A percentile compares a stretch with the other conserved stretches of the same genome.
These are phyloP conservation scores for Cancer borealis DNA, from an alignment of 2,888 invertebrate genomes.

Conservation along the genomic window DNA sequence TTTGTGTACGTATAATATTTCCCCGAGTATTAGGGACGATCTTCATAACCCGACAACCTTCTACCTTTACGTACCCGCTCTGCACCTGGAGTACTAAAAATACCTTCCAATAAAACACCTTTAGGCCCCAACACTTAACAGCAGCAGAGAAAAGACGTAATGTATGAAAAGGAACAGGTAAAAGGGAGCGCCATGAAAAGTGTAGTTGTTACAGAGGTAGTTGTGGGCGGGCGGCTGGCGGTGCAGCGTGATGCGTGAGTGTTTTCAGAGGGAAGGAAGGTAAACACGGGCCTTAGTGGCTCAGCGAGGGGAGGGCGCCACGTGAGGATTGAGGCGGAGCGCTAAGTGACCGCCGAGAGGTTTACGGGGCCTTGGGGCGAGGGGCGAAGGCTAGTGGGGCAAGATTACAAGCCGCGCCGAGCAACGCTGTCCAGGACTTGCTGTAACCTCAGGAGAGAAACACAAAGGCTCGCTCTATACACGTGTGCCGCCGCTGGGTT, in stretches of 20 bases:
- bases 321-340: conserved; percentile 35
- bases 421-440: conserved; percentile 10
- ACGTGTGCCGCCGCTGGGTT: not conserved
- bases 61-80: not conserved
- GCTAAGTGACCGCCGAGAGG: conserved; percentile 45
- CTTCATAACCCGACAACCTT: not conserved
- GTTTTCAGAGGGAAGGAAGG: conserved; percentile 43
- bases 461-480: not conserved
- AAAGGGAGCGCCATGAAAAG: conserved; percentile 7
- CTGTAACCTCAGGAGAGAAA: not conserved
- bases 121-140: conserved; percentile 20
- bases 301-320: not conserved
- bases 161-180: conserved; percentile 23
- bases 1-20: not conserved
- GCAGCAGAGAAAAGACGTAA: conserved; percentile 24
- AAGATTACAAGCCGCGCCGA: conserved; percentile 14
- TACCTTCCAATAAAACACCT: not conserved
- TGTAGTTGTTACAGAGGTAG: conserved; percentile 15
- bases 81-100: conserved; percentile 18
- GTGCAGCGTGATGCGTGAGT: conserved; percentile 5
- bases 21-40: not conserved
- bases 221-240: not conserved
- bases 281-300: conserved; percentile 38
- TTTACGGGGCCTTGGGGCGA: conserved; percentile 40
- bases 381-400: conserved; percentile 28